Evolutionary conservation across 2,797 vertebrate genomes (phyloP).

Genomic region (Pseudocheirus occidentalis): DNA sequence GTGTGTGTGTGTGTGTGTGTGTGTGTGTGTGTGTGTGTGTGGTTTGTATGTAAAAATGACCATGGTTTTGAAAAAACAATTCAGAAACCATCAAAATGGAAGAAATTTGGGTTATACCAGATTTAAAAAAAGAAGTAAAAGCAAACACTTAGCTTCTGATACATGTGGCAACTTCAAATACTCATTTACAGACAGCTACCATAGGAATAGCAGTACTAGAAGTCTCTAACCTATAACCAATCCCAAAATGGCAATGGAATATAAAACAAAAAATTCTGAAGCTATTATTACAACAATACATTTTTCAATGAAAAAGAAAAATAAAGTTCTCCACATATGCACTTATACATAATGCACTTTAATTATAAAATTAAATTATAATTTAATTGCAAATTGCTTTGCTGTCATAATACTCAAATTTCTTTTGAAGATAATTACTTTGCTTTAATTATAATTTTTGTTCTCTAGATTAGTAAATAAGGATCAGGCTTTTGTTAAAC

Average conservation of each 20-base stretch:
- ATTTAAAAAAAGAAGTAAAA: conserved; percentile 47
- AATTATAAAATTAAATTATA: background rate
- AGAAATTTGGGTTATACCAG: conserved; percentile 27
- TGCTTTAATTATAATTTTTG: background rate
- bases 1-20: background rate
- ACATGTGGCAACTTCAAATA: conserved; percentile 29
- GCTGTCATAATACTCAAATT: background rate
- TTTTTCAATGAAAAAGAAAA: conserved; percentile 30
- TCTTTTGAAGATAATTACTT: background rate
- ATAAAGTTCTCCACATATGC: conserved; percentile 22
- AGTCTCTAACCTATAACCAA: background rate
- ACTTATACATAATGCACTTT: background rate
- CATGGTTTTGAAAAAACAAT: conserved; percentile 1
- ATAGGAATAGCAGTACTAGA: background rate
- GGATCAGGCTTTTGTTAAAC: background rate
- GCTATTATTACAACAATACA: background rate
- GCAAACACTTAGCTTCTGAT: background rate
- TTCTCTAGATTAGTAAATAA: background rate
- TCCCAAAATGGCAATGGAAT: background rate
- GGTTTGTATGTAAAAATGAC: background rate
- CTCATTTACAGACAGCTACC: conserved; percentile 31
- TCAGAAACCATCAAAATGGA: conserved; percentile 34
- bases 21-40: background rate
- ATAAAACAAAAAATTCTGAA: background rate
- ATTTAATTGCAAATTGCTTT: conserved; percentile 19